Percentiles rank a stretch among this genome's conserved stretches.
These are phyloP conservation scores for Monochamus alternatus DNA, from an alignment of 2,888 invertebrate genomes.

Conservation along the genomic window DNA sequence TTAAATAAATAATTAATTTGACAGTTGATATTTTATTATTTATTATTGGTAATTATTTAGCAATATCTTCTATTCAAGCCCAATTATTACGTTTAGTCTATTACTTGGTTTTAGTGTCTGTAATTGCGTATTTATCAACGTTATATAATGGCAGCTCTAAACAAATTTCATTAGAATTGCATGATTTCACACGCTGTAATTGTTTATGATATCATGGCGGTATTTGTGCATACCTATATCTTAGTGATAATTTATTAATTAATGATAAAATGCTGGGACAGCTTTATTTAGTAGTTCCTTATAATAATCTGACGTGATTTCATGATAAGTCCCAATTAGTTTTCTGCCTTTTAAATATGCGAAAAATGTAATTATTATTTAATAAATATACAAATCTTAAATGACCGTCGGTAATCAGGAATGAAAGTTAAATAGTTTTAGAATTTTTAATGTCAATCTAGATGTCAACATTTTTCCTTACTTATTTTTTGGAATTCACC, in stretches of 20 bases:
- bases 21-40: conserved; percentile 19
- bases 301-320: too few species aligned
- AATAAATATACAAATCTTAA: too few species aligned
- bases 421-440: too few species aligned
- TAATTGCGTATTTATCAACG: conserved; percentile 5
- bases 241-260: neutral
- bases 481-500: too few species aligned
- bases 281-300: neutral
- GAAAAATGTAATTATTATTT: too few species aligned
- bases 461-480: too few species aligned
- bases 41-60: conserved; percentile 16
- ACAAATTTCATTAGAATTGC: conserved; percentile 1
- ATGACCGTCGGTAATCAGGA: too few species aligned
- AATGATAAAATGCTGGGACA: neutral
- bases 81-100: conserved; percentile 14
- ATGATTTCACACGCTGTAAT: neutral
- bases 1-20: conserved; percentile 11
- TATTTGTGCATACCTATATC: neutral
- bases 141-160: neutral
- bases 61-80: neutral
- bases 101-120: conserved; percentile 8
- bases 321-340: too few species aligned
- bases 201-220: neutral
- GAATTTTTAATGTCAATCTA: too few species aligned
- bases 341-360: too few species aligned